Evolutionary conservation across 1,140 invertebrate genomes (phyloP).

Genomic region (Chymomyza costata): DNA sequence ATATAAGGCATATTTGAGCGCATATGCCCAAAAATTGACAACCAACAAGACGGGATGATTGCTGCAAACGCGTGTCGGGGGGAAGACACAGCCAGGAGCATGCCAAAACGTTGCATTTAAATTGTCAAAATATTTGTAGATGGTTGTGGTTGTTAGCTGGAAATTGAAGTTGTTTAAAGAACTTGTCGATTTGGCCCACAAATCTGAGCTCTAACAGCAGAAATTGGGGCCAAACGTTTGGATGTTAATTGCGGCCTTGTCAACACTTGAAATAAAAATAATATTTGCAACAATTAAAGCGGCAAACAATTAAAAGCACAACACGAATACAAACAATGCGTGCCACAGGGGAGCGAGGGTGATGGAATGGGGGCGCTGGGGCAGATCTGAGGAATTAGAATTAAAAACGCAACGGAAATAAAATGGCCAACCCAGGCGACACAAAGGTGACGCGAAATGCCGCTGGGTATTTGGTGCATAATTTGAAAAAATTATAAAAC

Average conservation of each 20-base stretch:
- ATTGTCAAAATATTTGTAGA: conserved; percentile 69
- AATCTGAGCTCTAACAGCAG: not conserved
- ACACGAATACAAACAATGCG: not conserved
- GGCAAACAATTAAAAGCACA: conserved; percentile 13
- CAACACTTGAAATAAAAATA: conserved; percentile 58
- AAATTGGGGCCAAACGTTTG: conserved; percentile 1
- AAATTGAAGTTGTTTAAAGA: conserved; percentile 46
- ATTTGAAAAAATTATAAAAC: conserved; percentile 31
- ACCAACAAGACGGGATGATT: conserved; percentile 57
- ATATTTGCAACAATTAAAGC: conserved; percentile 68
- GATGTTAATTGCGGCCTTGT: conserved; percentile 55
- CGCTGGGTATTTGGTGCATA: conserved; percentile 17
- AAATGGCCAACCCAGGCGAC: conserved; percentile 14
- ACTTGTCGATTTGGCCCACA: conserved; percentile 5
- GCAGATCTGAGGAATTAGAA: not conserved
- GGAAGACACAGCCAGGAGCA: too few relatives aligned
- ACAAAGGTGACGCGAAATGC: conserved; percentile 11
- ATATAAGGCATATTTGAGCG: conserved; percentile 60
- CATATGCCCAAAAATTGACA: conserved; percentile 61
- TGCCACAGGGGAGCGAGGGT: not conserved
- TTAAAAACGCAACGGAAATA: not conserved
- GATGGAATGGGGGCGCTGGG: not conserved
- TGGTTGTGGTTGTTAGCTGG: conserved; percentile 35
- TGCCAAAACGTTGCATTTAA: conserved; percentile 63
- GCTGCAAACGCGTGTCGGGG: too few relatives aligned